Conservation (phyloP, 1,140 invertebrate genomes). For the Rhynchophorus ferrugineus region DNA sequence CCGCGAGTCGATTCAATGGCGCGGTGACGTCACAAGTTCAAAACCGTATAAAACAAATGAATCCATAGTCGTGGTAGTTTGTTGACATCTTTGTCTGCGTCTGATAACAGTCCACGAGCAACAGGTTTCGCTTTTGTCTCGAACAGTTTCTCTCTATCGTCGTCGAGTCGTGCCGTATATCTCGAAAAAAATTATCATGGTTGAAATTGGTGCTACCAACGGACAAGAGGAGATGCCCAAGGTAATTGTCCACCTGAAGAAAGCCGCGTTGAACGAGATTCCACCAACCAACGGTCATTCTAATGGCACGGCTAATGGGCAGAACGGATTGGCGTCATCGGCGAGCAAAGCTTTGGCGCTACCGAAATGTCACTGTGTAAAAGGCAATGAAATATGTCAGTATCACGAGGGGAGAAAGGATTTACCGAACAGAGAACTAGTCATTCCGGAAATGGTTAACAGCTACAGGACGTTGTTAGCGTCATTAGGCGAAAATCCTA, state of each 20-base stretch:
- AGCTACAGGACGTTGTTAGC: conserved; percentile 1
- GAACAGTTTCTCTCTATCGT: no score
- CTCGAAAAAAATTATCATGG: background rate
- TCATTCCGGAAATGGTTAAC: conserved; percentile 3
- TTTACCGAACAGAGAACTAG: background rate
- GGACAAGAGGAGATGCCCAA: background rate
- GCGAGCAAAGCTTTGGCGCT: background rate
- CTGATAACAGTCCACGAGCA: background rate
- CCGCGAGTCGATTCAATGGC: background rate
- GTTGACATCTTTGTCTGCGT: background rate
- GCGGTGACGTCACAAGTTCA: background rate
- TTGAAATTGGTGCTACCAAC: background rate
- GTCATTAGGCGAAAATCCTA: conserved; percentile 10
- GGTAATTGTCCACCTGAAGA: background rate
- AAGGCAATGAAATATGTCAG: background rate
- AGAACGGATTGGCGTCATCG: background rate
- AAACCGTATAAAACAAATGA: background rate
- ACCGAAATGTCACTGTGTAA: conserved; percentile 6
- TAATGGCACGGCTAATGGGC: background rate
- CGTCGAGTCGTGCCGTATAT: no score
- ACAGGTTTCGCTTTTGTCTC: background rate
- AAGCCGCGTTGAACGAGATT: background rate
- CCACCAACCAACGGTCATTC: background rate
- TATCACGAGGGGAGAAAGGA: conserved; percentile 1
- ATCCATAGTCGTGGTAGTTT: background rate